Evolutionary conservation across 2,113 vertebrate genomes (phyloP), one percentile per base, ranked within the genome.

Genomic region (Rostratula benghalensis): DNA sequence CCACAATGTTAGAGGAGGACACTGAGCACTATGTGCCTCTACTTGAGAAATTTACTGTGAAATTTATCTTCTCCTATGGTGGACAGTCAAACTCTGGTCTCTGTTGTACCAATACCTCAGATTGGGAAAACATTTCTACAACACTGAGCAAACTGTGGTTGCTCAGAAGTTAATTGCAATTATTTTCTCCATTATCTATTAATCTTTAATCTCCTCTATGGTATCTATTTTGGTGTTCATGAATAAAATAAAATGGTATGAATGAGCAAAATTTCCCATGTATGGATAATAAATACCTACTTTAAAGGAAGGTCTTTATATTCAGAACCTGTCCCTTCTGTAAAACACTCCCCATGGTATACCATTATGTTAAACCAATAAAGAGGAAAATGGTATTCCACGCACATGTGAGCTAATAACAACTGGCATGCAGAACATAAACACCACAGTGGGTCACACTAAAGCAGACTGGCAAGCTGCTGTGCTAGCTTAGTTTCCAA

Each of bases 401-500:
- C 1, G 51, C 87, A 93, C 87, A 92, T 78, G 76, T 95, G 89
- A 96, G 77, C 92, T 97, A 97, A 97, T 97, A 97, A 97, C 96
- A 97, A 97, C 92, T 87, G 96, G 94, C 95, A 96, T 91, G 93
- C 97, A 95, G 96, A 97, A 97, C 96, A 96, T 92, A 94, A 97
- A 97, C 94, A 94, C 94, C 90, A 79, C 95, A 94, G 94, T 95
- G 87, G 95, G 89, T 94, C 95, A 79, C 84, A 77, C 59, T 94
- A 48, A 79, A 87, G 70, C 90, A 83, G 89, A 74, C 87, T 86
- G 91, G 96, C 94, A 97, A 96, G 93, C 90, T 82, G 87, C 90
- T 96, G 91, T 92, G 96, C 83, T 93, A 94, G 87, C 94, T 96
- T 95, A 77, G 83, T 96, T 97, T 96, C 90, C 93, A 93, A 96